A percentile compares a stretch with the other conserved stretches of the same genome.
Conservation (phyloP, 2,113 vertebrate species). For the Zosterops lateralis region DNA sequence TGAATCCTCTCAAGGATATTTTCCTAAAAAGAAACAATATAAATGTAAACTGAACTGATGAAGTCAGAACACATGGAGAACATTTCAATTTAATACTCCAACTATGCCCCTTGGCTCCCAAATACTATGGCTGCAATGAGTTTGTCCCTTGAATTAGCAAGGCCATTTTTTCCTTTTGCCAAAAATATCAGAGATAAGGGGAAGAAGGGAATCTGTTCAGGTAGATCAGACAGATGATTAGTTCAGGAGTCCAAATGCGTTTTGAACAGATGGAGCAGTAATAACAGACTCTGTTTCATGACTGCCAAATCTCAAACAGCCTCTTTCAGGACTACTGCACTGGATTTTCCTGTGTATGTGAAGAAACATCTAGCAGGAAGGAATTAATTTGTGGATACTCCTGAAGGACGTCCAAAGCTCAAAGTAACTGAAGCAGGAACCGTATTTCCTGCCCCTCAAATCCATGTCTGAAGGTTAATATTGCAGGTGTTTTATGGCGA, state of each 20-base stretch:
- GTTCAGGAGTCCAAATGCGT: background rate
- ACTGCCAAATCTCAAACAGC: background rate
- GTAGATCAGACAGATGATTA: background rate
- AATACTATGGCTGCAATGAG: background rate
- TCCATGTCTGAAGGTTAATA: background rate
- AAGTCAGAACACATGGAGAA: background rate
- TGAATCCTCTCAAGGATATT: slow-evolving; percentile 95
- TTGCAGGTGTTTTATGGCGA: background rate
- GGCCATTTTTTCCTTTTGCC: background rate
- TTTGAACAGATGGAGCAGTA: background rate
- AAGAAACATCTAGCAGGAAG: background rate
- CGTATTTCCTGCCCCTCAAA: background rate
- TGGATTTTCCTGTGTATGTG: background rate
- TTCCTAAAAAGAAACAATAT: slow-evolving; percentile 76
- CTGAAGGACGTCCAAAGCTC: background rate
- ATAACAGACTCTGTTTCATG: background rate
- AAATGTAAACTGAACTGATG: background rate
- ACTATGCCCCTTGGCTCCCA: background rate
- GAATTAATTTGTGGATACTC: background rate
- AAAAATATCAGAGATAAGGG: background rate
- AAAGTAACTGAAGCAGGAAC: background rate
- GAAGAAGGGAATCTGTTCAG: background rate
- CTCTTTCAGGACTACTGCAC: background rate
- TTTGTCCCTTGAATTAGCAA: background rate
- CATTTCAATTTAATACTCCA: background rate